phyloP scores from a whole-genome alignment of 1,140 invertebrate genomes.

The Mycetomoellerius zeteki region DNA sequence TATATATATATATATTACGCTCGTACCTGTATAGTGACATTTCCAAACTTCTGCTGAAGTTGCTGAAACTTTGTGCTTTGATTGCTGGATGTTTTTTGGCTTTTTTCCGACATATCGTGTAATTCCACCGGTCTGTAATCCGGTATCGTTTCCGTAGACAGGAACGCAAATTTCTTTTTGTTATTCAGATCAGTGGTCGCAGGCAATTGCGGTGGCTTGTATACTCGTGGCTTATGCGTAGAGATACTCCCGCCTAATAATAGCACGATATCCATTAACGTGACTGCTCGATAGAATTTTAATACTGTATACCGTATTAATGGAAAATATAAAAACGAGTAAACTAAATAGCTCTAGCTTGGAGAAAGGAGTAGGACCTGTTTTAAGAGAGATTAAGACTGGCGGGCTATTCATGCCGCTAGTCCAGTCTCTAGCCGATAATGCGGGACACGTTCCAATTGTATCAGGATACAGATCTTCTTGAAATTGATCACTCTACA shows the following conservation, averaged over 20 bases:
- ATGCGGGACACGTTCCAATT: slow-evolving; percentile 92
- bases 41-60: slow-evolving; percentile 91
- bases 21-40: slow-evolving; percentile 85
- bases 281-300: not conserved
- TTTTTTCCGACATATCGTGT: slow-evolving; percentile 89
- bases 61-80: slow-evolving; percentile 93
- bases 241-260: slow-evolving; percentile 89
- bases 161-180: slow-evolving; percentile 94
- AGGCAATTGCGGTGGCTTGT: slow-evolving; percentile 86
- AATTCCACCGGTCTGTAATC: slow-evolving; percentile 92
- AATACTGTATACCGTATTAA: not conserved
- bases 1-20: not conserved
- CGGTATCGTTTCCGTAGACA: slow-evolving; percentile 93
- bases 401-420: slow-evolving; percentile 94
- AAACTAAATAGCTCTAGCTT: not conserved
- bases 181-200: slow-evolving; percentile 91
- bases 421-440: slow-evolving; percentile 96
- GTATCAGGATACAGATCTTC: slow-evolving; percentile 98
- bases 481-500: slow-evolving; percentile 92
- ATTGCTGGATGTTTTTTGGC: slow-evolving; percentile 91
- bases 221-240: slow-evolving; percentile 91
- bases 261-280: not conserved
- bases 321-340: not conserved
- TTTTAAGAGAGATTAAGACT: slow-evolving; percentile 94
- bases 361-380: slow-evolving; percentile 87